Evolutionary conservation across 1,140 invertebrate species (phyloP), one percentile per base, ranked within the genome.

Genomic region (Sinella curviseta): DNA sequence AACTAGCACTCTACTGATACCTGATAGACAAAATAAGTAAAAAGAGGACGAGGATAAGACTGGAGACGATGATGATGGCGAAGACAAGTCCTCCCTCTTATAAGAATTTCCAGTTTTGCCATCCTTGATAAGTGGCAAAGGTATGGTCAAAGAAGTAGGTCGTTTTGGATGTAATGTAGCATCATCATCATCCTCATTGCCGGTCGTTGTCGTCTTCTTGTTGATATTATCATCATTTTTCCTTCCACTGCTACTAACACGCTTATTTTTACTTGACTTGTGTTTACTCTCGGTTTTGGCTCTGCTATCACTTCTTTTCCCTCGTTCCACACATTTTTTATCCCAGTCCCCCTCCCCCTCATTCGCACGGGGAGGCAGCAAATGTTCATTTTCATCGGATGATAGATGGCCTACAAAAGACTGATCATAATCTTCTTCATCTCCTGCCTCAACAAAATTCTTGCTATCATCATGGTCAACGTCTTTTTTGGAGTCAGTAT

Each of bases 371-470:
- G 55, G 31, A 70, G 65, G 31, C 39, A 70, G 65, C 31, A 70
- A 70, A 24, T 33, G 65, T n/a, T 70, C 65, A 33, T 70, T 70
- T 33, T 70, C 65, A 70, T 70, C 65, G 31, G 65, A 70, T 31
- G 65, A 70, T 70, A 70, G 26, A 70, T 70, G 65, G 3, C 24
- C n/a, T 24, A 33, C n/a, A 30, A 70, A 33, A 31, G 65, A 70
- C 28, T 70, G 65, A 30, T 70, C 65, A 33, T 70, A 70, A 70
- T 70, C 26, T 70, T 70, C 65, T 14, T 70, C 65, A 70, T 30
- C 65, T 17, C 4, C 31, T 70, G 28, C 8, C n/a, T 30, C 65
- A 30, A n/a, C 26, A n/a, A 70, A 70, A 70, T 33, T 70, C 3
- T 14, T 70, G 31, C 1, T 4, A 70, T 70, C 65, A 70, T 70